Conservation (phyloP, 1,140 invertebrate genomes). For the Cylas formicarius region DNA sequence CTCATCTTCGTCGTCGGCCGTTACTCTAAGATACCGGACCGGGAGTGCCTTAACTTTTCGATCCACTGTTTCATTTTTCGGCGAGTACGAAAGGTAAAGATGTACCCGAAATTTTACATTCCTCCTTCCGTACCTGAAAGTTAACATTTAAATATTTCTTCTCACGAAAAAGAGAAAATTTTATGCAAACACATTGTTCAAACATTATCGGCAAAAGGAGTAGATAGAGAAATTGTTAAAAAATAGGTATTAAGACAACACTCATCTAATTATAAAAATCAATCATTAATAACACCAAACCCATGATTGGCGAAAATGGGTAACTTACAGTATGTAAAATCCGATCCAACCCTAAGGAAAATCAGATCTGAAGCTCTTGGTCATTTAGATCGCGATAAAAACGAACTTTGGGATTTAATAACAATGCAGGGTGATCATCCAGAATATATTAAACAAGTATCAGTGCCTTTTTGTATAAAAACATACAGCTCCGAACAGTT, state of each 20-base stretch:
- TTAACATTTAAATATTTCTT: too few relatives aligned
- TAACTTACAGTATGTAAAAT: slow-evolving; percentile 14
- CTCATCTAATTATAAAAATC: slow-evolving; percentile 6
- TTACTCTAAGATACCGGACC: too few relatives aligned
- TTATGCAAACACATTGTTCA: too few relatives aligned
- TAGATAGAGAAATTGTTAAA: slow-evolving; percentile 10
- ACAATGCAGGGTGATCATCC: slow-evolving; percentile 12
- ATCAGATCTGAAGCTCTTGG: slow-evolving; percentile 13
- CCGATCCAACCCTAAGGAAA: slow-evolving; percentile 9
- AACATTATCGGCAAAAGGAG: too few relatives aligned
- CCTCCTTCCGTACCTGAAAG: too few relatives aligned
- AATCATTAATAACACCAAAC: neutral
- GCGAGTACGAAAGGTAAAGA: too few relatives aligned
- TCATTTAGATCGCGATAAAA: slow-evolving; percentile 6
- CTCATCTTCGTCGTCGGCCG: too few relatives aligned
- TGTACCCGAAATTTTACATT: too few relatives aligned
- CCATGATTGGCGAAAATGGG: neutral
- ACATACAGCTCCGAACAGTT: slow-evolving; percentile 8
- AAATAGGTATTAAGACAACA: slow-evolving; percentile 2
- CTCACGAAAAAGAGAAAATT: too few relatives aligned
- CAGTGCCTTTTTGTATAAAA: slow-evolving; percentile 8
- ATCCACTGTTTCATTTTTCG: too few relatives aligned
- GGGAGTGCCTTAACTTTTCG: too few relatives aligned
- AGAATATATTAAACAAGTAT: slow-evolving; percentile 12
- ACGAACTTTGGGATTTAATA: slow-evolving; percentile 11